Base-by-base conservation (phyloP, 2,888 invertebrate species). In the Drosophila fungiperda region DNA sequence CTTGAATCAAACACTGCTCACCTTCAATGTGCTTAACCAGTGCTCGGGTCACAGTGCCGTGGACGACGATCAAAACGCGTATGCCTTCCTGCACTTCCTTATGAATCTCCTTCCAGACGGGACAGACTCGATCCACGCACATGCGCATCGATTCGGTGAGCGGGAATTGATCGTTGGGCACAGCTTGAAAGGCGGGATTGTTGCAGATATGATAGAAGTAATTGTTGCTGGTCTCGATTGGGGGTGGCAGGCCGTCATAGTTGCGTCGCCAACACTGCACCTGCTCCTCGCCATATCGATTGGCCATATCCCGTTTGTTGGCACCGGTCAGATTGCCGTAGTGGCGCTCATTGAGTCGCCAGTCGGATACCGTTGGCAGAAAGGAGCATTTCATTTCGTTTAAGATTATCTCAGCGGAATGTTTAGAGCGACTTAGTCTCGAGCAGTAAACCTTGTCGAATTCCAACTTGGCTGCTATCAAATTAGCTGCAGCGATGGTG, bases 301-400 rank as follows among this genome's bases (percentile, higher is more conserved):
- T 96, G 58, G 97, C 97, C 26, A 97, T 96, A 93, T 97, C 97
- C 0, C 96, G 95, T 92, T 98, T 98, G 90, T 97, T 96, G 71
- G 97, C 94, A 2, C 97, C 97, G 15, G 97, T 98, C 8, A 98
- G 94, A 48, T 96, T 96, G 59, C 98, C 98, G 87, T 97, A 98
- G 90, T 98, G 98, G 69, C 98, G 95, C 92, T 98, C 97, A 88
- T 97, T 97, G 35, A 98, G 93, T 17, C 97, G 94, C 98, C 98
- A 98, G 12, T 97, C 96, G 90, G 96, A 95, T 7, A 94, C 92
- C 9, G 96, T 93, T 0, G 96, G 96, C 75, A 97, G 92, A 78
- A 95, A 94, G n/a, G 95, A 92, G 87, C 96, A 96, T 1, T 94
- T 95, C 49, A 96, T 94, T 89, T 96, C 95, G 68, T 95, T 93